These are phyloP conservation scores for Numida meleagris DNA, from an alignment of 2,113 vertebrate species.

Conservation along the genomic window DNA sequence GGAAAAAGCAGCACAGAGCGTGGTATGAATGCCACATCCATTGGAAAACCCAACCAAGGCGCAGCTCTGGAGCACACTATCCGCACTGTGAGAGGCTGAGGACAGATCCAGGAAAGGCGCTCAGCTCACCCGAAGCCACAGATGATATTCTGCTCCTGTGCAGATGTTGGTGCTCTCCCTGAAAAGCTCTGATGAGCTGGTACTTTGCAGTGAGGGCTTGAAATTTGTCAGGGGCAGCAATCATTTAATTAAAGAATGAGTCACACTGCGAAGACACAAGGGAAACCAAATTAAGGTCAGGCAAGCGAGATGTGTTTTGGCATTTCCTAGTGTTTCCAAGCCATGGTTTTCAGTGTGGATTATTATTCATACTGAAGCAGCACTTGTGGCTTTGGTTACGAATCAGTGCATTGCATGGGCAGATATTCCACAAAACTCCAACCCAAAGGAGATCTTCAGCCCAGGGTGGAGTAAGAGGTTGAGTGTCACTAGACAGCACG, in stretches of 20 bases:
- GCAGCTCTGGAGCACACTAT: background rate
- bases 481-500: background rate
- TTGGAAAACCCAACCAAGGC: background rate
- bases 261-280: background rate
- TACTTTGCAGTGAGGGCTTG: background rate
- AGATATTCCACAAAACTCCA: background rate
- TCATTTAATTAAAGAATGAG: slow-evolving; percentile 63
- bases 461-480: background rate
- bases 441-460: background rate
- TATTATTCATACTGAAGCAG: background rate
- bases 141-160: background rate
- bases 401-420: background rate
- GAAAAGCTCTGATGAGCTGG: slow-evolving; percentile 11
- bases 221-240: slow-evolving; percentile 42
- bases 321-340: slow-evolving; percentile 6
- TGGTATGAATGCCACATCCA: background rate
- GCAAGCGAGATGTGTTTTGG: slow-evolving; percentile 33
- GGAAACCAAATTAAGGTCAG: slow-evolving; percentile 60
- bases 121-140: background rate
- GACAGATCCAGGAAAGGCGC: background rate
- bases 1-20: background rate
- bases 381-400: background rate
- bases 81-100: background rate
- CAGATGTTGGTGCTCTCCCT: slow-evolving; percentile 17
- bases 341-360: background rate